Conservation (phyloP, 2,888 invertebrate species). For the Crematogaster levior region DNA sequence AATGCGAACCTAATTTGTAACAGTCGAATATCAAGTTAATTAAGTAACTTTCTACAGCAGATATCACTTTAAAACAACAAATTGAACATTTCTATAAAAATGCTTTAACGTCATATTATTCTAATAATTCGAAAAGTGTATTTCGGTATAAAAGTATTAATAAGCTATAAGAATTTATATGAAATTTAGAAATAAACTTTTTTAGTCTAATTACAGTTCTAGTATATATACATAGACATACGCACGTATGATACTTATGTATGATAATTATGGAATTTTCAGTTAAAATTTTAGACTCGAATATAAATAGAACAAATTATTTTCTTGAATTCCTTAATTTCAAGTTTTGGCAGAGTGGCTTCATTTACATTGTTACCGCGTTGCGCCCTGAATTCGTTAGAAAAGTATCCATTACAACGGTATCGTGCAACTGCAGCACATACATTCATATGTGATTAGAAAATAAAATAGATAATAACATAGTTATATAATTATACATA, state of each 20-base stretch:
- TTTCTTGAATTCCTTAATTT: slow-evolving; percentile 5
- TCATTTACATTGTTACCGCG: background rate
- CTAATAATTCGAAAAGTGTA: background rate
- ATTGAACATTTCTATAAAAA: background rate
- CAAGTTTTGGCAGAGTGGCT: background rate
- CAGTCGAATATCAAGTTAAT: background rate
- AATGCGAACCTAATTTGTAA: slow-evolving; percentile 17
- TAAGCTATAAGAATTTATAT: background rate
- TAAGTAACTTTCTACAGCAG: background rate
- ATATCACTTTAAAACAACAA: background rate
- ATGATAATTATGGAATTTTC: background rate
- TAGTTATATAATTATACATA: no score
- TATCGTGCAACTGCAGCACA: background rate
- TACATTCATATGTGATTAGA: slow-evolving; percentile 5
- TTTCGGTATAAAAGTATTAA: background rate
- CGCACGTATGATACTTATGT: no score
- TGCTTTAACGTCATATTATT: background rate
- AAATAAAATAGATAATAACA: background rate
- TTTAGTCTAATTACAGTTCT: background rate
- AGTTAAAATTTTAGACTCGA: background rate
- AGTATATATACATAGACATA: background rate
- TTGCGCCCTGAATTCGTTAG: background rate
- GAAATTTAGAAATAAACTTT: background rate
- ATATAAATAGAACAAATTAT: background rate
- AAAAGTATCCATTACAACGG: background rate